phyloP scores from a whole-genome alignment of 2,797 vertebrate species.

The Lutjanus argentimaculatus region DNA sequence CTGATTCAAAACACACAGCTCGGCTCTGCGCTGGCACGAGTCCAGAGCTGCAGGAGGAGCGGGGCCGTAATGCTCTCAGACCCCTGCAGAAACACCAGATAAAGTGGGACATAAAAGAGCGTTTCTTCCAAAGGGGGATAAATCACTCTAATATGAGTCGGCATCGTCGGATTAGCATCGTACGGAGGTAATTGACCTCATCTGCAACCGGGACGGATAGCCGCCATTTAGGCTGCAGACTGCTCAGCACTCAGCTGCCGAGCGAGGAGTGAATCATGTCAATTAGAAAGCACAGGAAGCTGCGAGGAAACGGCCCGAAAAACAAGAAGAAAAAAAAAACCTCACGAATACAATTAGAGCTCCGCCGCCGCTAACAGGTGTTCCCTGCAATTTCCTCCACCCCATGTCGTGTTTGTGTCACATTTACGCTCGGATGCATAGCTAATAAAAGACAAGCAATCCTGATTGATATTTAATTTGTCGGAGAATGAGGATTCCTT shows the following conservation, averaged over 20 bases:
- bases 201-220: slow-evolving; percentile 67
- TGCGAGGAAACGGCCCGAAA: slow-evolving; percentile 49
- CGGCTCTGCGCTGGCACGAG: slow-evolving; percentile 38
- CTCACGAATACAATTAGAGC: slow-evolving; percentile 60
- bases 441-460: slow-evolving; percentile 73
- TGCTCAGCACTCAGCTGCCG: slow-evolving; percentile 28
- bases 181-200: slow-evolving; percentile 72
- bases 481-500: slow-evolving; percentile 71
- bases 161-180: slow-evolving; percentile 63
- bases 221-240: slow-evolving; percentile 63
- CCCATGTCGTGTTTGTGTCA: slow-evolving; percentile 63
- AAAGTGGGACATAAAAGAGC: slow-evolving; percentile 68
- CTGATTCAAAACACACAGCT: slow-evolving; percentile 62
- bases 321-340: slow-evolving; percentile 10
- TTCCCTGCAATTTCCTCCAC: slow-evolving; percentile 55
- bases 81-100: slow-evolving; percentile 56
- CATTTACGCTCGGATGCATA: slow-evolving; percentile 63
- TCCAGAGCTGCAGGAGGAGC: slow-evolving; percentile 51
- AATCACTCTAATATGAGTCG: slow-evolving; percentile 70
- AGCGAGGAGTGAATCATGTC: slow-evolving; percentile 74
- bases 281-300: slow-evolving; percentile 70
- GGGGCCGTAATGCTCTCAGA: slow-evolving; percentile 39
- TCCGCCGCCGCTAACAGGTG: slow-evolving; percentile 70
- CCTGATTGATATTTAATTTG: slow-evolving; percentile 81
- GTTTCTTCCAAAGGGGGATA: slow-evolving; percentile 61